Conservation (phyloP, 2,113 vertebrate genomes). For the Poeciliopsis turrubarensis region DNA sequence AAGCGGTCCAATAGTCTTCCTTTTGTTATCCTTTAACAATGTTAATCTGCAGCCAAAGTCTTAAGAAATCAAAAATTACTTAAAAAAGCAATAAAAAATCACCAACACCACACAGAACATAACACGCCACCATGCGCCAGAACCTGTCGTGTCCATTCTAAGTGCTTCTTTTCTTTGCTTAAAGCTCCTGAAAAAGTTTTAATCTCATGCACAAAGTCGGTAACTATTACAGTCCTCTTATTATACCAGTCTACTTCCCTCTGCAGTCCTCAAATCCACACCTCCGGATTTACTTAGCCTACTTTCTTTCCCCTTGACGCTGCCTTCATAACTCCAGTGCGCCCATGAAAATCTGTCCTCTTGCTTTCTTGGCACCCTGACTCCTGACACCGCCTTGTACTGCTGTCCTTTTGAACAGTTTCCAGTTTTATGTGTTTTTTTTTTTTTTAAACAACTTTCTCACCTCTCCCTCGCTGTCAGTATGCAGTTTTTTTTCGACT, state of each 20-base stretch:
- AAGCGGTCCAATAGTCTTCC: no score
- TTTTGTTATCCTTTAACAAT: no score
- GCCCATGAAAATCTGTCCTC: constrained; percentile 17
- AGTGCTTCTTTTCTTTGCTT: no score
- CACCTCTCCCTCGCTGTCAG: background rate
- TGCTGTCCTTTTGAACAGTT: constrained; percentile 1
- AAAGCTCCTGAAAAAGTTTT: no score
- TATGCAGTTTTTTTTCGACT: no score
- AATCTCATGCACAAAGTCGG: no score
- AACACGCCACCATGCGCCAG: no score
- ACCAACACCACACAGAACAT: no score
- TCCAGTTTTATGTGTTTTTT: background rate
- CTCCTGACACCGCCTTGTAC: constrained; percentile 10
- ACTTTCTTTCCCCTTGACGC: background rate
- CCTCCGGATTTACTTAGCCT: constrained; percentile 19
- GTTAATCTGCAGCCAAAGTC: no score
- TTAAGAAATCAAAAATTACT: no score
- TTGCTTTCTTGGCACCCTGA: background rate
- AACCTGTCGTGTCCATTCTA: no score
- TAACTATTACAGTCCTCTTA: background rate
- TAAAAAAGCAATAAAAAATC: no score
- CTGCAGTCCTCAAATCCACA: constrained; percentile 21
- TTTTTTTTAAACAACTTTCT: background rate
- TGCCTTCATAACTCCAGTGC: constrained; percentile 19
- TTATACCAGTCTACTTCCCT: background rate